phyloP scores from a whole-genome alignment of 2,113 vertebrate genomes.

The Tragelaphus buxtoni region DNA sequence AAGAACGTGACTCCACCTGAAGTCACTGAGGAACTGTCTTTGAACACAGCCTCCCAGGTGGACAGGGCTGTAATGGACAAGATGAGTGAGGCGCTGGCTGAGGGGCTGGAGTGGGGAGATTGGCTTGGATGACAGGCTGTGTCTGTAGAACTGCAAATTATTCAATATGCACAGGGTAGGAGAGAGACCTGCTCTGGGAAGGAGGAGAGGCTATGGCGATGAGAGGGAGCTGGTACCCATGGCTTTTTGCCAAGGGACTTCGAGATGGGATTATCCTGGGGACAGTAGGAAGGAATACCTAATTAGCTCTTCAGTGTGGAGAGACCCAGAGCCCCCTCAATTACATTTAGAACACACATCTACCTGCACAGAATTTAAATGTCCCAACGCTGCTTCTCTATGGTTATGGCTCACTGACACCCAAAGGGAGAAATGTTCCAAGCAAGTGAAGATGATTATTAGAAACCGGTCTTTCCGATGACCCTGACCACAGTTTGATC shows the following conservation, averaged over 20 bases:
- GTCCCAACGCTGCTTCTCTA: neutral
- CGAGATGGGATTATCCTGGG: neutral
- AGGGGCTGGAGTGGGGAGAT: fast-evolving
- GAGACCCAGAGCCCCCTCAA: neutral
- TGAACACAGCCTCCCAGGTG: neutral
- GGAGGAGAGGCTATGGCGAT: neutral
- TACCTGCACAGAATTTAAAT: neutral
- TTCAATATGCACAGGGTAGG: fast-evolving
- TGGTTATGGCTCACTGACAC: neutral
- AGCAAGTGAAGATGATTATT: neutral
- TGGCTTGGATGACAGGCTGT: fast-evolving
- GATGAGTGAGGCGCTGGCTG: neutral
- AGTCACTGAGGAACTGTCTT: neutral
- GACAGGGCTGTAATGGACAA: fast-evolving
- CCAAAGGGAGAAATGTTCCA: neutral
- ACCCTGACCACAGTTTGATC: neutral
- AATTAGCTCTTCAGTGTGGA: neutral
- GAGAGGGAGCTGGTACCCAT: neutral
- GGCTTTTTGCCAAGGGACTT: neutral
- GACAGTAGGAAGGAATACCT: neutral
- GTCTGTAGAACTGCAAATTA: neutral
- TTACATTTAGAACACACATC: neutral
- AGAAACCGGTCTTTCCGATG: neutral
- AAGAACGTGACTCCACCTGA: neutral
- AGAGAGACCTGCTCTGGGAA: neutral